Base-by-base conservation (phyloP, 2,797 vertebrate genomes). In the Nothura maculosa region DNA sequence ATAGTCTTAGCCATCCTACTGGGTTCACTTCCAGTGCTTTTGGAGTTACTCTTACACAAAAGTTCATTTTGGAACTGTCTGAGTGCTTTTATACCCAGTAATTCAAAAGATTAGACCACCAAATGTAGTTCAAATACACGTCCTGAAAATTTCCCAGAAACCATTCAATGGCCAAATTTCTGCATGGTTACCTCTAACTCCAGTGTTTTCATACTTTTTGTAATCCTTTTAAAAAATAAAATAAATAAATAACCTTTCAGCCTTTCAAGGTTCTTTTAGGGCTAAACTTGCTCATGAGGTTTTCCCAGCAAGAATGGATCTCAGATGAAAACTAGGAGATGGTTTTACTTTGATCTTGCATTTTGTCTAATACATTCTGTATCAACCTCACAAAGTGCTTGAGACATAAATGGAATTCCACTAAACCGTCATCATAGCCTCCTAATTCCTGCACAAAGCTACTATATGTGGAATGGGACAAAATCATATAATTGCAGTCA, bases 351-450 rank as follows among this genome's bases (percentile, higher is more conserved):
- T 92, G 63, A 40, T 77, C 79, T 85, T 81, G 43, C 8, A 1
- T 73, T 84, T 85, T 83, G 12, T 76, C 16, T 47, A 52, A 89
- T n/a, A 10, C 32, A 45, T 77, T 88, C 78, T 69, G 22, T 86
- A 81, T 20, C 55, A 83, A 55, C 62, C 47, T 28, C 64, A 63
- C 22, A 73, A 86, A 55, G 19, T 21, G 89, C 25, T 20, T 61
- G 54, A 67, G 14, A 12, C 64, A 63, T 78, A 91, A 86, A 60
- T 84, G 55, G 60, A 73, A 94, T 94, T 92, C 50, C 70, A 92
- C 43, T 25, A 73, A 90, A 79, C 4, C 61, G 40, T 73, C 69
- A 77, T 61, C 57, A 54, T 43, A 45, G 42, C 12, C 38, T 84
- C 63, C 55, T 93, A 79, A 82, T 83, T 58, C 17, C 17, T 81